phyloP scores from a whole-genome alignment of 1,140 invertebrate species.

The Sipha flava region DNA sequence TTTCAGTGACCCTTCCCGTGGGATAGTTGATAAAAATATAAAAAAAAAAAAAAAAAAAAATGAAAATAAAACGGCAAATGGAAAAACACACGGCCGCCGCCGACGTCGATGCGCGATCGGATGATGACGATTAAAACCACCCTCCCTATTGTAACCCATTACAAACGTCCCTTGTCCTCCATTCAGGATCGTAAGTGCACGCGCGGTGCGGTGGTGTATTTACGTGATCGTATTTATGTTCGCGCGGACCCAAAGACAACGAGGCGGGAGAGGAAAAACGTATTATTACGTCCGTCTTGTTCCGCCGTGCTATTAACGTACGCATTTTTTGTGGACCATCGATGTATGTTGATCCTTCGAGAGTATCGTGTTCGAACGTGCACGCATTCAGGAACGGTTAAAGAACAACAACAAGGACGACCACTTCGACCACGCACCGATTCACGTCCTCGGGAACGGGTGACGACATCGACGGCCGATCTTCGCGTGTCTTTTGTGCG shows the following conservation, averaged over 20 bases:
- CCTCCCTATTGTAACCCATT: conserved; percentile 12
- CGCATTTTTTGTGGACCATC: conserved; percentile 11
- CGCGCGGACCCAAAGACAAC: not conserved
- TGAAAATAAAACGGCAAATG: not conserved
- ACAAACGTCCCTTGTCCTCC: conserved; percentile 13
- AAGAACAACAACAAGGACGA: conserved; percentile 2
- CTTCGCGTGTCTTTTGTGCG: conserved; percentile 6
- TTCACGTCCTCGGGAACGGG: not conserved
- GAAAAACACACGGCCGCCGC: not conserved
- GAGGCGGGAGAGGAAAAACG: not conserved
- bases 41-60: not conserved
- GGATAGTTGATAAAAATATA: not conserved
- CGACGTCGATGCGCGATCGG: not conserved
- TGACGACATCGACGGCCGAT: not conserved
- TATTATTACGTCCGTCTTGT: not conserved
- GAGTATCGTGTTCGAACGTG: not conserved
- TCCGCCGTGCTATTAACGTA: conserved; percentile 17
- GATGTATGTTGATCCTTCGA: not conserved
- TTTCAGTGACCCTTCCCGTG: not conserved
- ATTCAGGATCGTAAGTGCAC: not conserved
- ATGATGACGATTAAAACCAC: conserved; percentile 5
- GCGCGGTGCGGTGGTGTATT: not conserved
- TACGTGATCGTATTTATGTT: not conserved
- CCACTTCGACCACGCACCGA: not conserved
- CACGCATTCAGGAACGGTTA: not conserved